phyloP scores from a whole-genome alignment of 2,797 vertebrate genomes.

The Moxostoma hubbsi region DNA sequence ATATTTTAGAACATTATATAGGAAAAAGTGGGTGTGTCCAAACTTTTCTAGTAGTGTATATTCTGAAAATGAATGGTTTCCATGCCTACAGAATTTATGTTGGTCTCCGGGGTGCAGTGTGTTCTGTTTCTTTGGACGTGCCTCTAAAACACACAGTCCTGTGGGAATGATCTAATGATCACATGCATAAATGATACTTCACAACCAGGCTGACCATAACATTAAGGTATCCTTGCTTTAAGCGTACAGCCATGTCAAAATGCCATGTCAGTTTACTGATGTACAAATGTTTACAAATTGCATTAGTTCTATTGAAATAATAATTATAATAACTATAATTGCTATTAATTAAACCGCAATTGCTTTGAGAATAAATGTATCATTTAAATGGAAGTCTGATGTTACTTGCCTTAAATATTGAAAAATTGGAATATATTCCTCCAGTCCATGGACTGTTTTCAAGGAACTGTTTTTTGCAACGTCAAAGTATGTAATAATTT shows the following conservation, averaged over 20 bases:
- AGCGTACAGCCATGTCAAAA: neutral
- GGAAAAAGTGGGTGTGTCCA: too few relatives aligned
- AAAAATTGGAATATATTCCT: too few relatives aligned
- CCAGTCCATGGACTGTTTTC: too few relatives aligned
- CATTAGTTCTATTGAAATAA: neutral
- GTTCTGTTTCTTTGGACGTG: conserved; percentile 69
- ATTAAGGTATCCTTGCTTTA: neutral
- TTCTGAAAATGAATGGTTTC: conserved; percentile 2
- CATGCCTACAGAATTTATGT: neutral
- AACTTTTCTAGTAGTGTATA: neutral
- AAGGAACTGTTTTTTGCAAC: too few relatives aligned
- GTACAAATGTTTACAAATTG: neutral
- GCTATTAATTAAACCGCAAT: neutral
- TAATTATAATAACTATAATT: neutral
- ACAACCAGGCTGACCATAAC: neutral
- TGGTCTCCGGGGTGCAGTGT: conserved; percentile 34
- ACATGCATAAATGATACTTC: conserved; percentile 9
- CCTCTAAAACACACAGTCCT: conserved; percentile 68
- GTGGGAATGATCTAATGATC: conserved; percentile 55
- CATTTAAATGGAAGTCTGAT: too few relatives aligned
- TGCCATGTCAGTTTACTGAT: too few relatives aligned
- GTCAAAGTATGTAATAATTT: too few relatives aligned
- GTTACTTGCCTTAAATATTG: too few relatives aligned
- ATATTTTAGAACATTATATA: too few relatives aligned
- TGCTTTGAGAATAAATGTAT: neutral